Evolutionary conservation across 1,140 invertebrate species (phyloP), one percentile per base, ranked within the genome.

Genomic region (Trinorchestia longiramus): DNA sequence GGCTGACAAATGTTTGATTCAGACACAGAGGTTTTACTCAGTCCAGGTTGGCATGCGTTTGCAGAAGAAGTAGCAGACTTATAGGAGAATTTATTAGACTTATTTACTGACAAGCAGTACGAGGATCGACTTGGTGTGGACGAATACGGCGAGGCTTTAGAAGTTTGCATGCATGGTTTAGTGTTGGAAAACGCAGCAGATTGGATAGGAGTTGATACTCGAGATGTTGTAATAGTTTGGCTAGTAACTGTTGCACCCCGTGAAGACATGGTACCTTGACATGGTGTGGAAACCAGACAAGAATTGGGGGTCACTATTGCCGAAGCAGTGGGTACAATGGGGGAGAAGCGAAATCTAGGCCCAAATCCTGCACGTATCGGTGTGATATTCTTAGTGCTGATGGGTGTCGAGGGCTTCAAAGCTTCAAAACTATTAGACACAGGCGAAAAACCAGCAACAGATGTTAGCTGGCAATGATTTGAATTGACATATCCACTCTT

Each of bases 291-390:
- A 77, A 36, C 28, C 28, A 11, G 62, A 90, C 88, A 42, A 17
- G 88, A 90, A 77, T 77, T 77, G 88, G 88, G 41, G 17, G 43
- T 17, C 17, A 41, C 17, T 15, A 42, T 28, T 11, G 88, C 88
- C 36, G 88, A 90, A 42, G 88, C 88, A 4, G n/a, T 19, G 15
- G 88, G 41, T 41, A 36, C 88, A 41, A 90, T 90, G 4, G 88
- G 88, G 28, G 88, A 90, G 88, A 90, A 90, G 88, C 41, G 88
- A 43, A 90, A 90, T 42, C 88, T 90, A 42, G 88, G 88, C 41
- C 88, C 88, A 43, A 28, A 90, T 42, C 36, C 36, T 17, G 23
- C 6, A 28, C 28, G n/a, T 28, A 90, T 90, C 88, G 88, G 88
- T 42, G 88, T 41, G n/a, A 43, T 15, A 43, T 43, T 4, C 88